phyloP scores from a whole-genome alignment of 2,797 vertebrate species.

The Champsocephalus gunnari region DNA sequence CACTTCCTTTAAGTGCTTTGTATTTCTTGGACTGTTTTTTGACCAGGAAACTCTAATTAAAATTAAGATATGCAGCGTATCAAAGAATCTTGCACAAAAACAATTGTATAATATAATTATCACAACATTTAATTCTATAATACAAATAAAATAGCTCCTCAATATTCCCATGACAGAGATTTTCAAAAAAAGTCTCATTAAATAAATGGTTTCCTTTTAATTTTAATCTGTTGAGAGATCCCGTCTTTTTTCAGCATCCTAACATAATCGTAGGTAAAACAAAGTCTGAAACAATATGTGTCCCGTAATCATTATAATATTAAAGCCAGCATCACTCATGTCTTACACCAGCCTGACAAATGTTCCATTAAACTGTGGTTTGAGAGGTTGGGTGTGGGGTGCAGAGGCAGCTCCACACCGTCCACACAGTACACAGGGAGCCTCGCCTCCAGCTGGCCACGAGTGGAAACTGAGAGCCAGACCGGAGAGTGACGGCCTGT shows the following conservation, averaged over 20 bases:
- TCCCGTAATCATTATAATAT: not conserved
- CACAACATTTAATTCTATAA: not conserved
- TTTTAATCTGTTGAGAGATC: not conserved
- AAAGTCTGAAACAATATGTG: not conserved
- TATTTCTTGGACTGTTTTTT: no score
- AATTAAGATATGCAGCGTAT: not conserved
- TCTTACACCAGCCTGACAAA: not conserved
- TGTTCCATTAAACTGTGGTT: not conserved
- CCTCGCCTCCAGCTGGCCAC: slow-evolving; percentile 32
- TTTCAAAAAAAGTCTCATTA: not conserved
- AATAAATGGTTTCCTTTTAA: not conserved
- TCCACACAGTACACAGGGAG: not conserved
- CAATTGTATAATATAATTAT: not conserved
- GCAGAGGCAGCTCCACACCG: slow-evolving; percentile 39
- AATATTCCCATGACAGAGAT: not conserved
- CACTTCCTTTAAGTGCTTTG: no score
- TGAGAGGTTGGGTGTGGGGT: not conserved
- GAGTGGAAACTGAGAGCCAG: slow-evolving; percentile 59
- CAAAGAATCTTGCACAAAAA: not conserved
- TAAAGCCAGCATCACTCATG: not conserved
- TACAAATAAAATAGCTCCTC: not conserved
- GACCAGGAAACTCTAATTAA: no score
- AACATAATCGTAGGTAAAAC: slow-evolving; percentile 3
- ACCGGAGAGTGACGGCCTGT: slow-evolving; percentile 41
- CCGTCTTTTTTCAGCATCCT: not conserved